Evolutionary conservation across 2,797 vertebrate species (phyloP).

Genomic region (Limosa lapponica): DNA sequence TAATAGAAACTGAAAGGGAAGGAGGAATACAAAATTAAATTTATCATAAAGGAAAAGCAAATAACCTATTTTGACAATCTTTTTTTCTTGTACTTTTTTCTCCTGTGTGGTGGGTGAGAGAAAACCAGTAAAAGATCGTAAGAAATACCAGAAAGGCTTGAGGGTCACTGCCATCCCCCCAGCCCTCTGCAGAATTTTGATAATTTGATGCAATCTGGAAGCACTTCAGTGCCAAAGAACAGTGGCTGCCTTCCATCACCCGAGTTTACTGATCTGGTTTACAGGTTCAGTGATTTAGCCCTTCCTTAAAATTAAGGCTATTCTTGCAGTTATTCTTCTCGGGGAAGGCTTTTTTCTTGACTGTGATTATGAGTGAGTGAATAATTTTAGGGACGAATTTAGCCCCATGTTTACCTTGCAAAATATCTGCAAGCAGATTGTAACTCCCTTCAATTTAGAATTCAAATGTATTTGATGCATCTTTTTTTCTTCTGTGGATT

Average conservation of each 20-base stretch:
- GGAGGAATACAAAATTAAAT: not conserved
- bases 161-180: slow-evolving; percentile 8
- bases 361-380: not conserved
- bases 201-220: slow-evolving; percentile 55
- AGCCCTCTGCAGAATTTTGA: not conserved
- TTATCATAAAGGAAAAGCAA: not conserved
- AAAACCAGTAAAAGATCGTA: not conserved
- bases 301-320: not conserved
- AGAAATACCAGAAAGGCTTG: not conserved
- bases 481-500: not conserved
- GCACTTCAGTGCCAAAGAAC: slow-evolving; percentile 23
- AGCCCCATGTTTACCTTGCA: not conserved
- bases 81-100: not conserved
- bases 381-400: slow-evolving; percentile 12
- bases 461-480: not conserved
- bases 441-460: not conserved
- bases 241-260: not conserved
- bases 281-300: not conserved
- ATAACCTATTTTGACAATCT: not conserved
- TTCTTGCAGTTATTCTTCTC: not conserved
- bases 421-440: not conserved
- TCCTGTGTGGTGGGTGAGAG: not conserved
- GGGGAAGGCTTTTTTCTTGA: not conserved
- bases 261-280: not conserved
- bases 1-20: not conserved